phyloP scores from a whole-genome alignment of 2,797 vertebrate genomes.

The Natrix natrix region DNA sequence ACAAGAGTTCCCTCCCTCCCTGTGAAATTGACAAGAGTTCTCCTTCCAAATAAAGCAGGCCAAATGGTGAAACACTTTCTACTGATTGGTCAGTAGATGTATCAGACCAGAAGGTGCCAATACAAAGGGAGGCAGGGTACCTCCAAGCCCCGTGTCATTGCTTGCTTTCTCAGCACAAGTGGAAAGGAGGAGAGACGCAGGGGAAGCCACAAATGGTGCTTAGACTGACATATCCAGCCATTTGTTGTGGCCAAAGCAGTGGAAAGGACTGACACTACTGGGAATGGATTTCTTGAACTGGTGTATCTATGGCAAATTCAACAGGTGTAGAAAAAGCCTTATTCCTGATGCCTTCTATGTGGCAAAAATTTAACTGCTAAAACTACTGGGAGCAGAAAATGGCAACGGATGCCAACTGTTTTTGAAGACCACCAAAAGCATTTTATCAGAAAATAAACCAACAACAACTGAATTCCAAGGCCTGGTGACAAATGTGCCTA shows the following conservation, averaged over 20 bases:
- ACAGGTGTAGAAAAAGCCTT: not conserved
- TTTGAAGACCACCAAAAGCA: not conserved
- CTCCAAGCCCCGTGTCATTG: not conserved
- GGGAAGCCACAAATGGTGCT: not conserved
- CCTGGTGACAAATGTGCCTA: conserved; percentile 35
- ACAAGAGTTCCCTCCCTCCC: not conserved
- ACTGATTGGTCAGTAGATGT: not conserved
- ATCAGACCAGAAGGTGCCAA: not conserved
- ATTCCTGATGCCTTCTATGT: not conserved
- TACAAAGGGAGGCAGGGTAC: not conserved
- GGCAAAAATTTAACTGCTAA: not conserved
- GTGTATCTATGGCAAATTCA: not conserved
- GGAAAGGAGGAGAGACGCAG: not conserved
- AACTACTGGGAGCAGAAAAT: not conserved
- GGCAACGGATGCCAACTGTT: not conserved
- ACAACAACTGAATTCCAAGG: conserved; percentile 14
- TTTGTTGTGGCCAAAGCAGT: not conserved
- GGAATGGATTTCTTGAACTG: not conserved
- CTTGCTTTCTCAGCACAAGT: not conserved
- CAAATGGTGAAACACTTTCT: not conserved
- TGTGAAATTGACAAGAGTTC: not conserved
- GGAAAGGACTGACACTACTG: not conserved
- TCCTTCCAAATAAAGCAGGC: not conserved
- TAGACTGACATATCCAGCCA: not conserved
- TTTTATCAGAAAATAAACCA: not conserved